Base-by-base conservation (phyloP, 2,888 invertebrate species). In the Brenthis hecate region DNA sequence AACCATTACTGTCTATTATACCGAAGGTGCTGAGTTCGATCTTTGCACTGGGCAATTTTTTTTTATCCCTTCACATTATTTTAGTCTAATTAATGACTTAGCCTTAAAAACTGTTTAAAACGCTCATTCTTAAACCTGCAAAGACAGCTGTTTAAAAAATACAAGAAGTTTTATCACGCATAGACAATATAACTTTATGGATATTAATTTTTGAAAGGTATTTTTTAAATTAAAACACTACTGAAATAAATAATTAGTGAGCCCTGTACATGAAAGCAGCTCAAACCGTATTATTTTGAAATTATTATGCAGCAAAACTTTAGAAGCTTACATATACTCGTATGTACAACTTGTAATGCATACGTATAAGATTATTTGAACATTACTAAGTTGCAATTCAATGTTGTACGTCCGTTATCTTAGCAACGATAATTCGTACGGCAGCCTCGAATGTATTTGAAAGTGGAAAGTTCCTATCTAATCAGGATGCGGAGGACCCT, bases 401-500 rank as follows among this genome's bases (percentile, higher is more conserved):
- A 66, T 63, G 54, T 66, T 11, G 56, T 54, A 47, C 28, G 50
- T 23, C 51, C 48, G 63, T 66, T 68, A 69, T 66, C 63, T 69
- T 14, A 8, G 51, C 68, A 66, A 64, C 66, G 63, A 63, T 63
- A 69, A 71, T 64, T 69, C 53, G 57, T 60, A 51, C 50, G 55
- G 63, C 28, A 16, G 50, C 50, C 68, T 53, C 62, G 51, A 66
- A 63, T 61, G 54, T 56, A 68, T 67, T 68, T 56, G 68, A 70
- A 70, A 72, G 72, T 69, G 68, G 68, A 71, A 66, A 71, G 69
- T 66, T 66, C 28, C 61, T 65, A 65, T 66, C 57, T 65, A 71
- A 70, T 69, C 70, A 72, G 73, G 73, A 74, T 71, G 68, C 66
- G 53, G 69, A 68, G 72, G 61, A 66, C 61, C 68, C 70, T 68